phyloP scores from a whole-genome alignment of 2,888 invertebrate genomes.

The Yponomeuta malinellus region DNA sequence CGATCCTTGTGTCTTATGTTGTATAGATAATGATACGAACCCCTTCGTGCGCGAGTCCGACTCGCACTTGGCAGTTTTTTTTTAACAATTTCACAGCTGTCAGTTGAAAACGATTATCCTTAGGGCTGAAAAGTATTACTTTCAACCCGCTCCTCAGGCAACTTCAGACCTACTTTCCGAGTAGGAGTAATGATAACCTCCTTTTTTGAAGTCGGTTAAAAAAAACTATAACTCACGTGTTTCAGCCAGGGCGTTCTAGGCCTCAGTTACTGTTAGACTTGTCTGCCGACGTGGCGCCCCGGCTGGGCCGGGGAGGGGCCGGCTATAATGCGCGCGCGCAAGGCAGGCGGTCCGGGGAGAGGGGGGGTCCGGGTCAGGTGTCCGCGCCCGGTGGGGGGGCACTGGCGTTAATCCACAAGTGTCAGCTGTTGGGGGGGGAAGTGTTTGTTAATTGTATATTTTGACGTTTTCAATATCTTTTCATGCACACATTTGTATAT shows the following conservation, averaged over 20 bases:
- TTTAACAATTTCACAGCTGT: too few species aligned
- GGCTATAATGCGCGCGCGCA: constrained; percentile 24
- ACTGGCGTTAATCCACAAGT: constrained; percentile 68
- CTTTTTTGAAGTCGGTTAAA: too few species aligned
- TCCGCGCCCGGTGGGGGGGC: constrained; percentile 69
- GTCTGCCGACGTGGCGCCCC: constrained; percentile 2
- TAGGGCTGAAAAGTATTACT: too few species aligned
- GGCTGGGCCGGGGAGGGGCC: constrained; percentile 15
- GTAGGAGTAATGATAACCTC: too few species aligned
- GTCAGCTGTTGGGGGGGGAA: constrained; percentile 45
- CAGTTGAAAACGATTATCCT: too few species aligned
- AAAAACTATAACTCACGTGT: background rate
- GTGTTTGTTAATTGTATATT: background rate
- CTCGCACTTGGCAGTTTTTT: too few species aligned
- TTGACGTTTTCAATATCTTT: constrained; percentile 25
- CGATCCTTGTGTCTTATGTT: too few species aligned
- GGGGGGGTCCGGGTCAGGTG: constrained; percentile 68
- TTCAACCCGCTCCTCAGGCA: too few species aligned
- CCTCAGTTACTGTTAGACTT: background rate
- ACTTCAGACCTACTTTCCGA: too few species aligned
- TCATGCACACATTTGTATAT: background rate
- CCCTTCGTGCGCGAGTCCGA: too few species aligned
- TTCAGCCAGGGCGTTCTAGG: background rate
- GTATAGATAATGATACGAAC: too few species aligned
- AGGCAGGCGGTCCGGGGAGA: constrained; percentile 18